Percentiles rank a stretch among this genome's conserved stretches.
Conservation (phyloP, 1,140 invertebrate genomes). For the Akabosia matsudoensis region DNA sequence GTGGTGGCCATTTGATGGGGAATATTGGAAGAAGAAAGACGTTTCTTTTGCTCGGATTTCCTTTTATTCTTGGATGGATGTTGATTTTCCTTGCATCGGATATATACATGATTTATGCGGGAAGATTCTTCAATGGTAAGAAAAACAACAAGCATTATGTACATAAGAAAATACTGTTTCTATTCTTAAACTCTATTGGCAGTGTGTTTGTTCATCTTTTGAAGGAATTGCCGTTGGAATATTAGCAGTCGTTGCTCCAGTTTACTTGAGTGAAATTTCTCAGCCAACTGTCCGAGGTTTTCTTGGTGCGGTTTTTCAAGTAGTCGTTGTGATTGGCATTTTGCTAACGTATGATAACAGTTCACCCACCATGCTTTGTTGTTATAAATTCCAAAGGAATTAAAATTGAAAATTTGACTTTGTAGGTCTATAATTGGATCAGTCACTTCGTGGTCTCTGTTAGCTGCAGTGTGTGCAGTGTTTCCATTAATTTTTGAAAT, state of each 20-base stretch:
- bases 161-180: neutral
- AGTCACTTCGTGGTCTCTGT: slow-evolving; percentile 7
- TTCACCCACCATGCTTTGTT: neutral
- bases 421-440: slow-evolving; percentile 8
- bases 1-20: neutral
- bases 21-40: slow-evolving; percentile 7
- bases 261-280: slow-evolving; percentile 13
- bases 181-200: neutral
- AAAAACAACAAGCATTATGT: neutral
- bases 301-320: slow-evolving; percentile 10
- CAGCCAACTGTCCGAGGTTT: neutral
- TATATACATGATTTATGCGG: neutral
- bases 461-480: slow-evolving; percentile 15
- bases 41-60: neutral
- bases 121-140: neutral
- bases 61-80: neutral
- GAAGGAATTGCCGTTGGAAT: neutral
- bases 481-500: slow-evolving; percentile 21
- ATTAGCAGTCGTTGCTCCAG: neutral
- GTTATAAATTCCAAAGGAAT: neutral
- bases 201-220: neutral
- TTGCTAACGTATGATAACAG: neutral
- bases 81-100: neutral
- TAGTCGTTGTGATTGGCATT: neutral
- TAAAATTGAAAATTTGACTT: neutral